Evolutionary conservation across 2,888 invertebrate genomes (phyloP).

Genomic region (Leucophenga maculata): DNA sequence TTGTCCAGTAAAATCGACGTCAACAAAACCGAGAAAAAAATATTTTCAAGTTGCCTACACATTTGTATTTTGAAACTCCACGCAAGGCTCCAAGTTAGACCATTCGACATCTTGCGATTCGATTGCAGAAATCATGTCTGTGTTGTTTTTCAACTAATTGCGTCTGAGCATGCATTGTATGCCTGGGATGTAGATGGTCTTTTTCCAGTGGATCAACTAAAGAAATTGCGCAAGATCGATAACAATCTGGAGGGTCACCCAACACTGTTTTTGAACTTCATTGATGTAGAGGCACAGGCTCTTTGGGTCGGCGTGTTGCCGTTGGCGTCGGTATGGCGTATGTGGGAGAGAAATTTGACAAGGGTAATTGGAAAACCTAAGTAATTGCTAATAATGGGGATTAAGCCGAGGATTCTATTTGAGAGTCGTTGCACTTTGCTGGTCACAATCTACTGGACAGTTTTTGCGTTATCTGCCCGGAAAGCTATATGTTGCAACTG

Average conservation of each 20-base stretch:
- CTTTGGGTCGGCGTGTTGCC: conserved; percentile 96
- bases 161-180: conserved; percentile 92
- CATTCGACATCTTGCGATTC: conserved; percentile 99
- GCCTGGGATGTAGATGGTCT: conserved; percentile 98
- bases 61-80: no score
- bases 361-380: conserved; percentile 91
- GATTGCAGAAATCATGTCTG: conserved; percentile 98
- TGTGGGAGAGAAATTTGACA: conserved; percentile 83
- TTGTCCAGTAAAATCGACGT: no score
- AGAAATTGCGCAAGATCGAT: conserved; percentile 90
- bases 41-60: no score
- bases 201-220: conserved; percentile 86
- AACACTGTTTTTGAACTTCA: conserved; percentile 95
- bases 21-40: no score
- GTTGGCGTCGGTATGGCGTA: conserved; percentile 99
- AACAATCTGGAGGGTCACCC: conserved; percentile 99
- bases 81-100: no score
- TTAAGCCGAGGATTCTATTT: conserved; percentile 97
- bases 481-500: conserved; percentile 91
- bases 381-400: conserved; percentile 98
- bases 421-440: conserved; percentile 97
- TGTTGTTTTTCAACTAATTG: conserved; percentile 98
- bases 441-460: conserved; percentile 96
- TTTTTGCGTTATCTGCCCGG: conserved; percentile 88
- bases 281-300: conserved; percentile 99